Evolutionary conservation across 1,140 invertebrate species (phyloP), one percentile per base, ranked within the genome.

Genomic region (Drosophila nebulosa): DNA sequence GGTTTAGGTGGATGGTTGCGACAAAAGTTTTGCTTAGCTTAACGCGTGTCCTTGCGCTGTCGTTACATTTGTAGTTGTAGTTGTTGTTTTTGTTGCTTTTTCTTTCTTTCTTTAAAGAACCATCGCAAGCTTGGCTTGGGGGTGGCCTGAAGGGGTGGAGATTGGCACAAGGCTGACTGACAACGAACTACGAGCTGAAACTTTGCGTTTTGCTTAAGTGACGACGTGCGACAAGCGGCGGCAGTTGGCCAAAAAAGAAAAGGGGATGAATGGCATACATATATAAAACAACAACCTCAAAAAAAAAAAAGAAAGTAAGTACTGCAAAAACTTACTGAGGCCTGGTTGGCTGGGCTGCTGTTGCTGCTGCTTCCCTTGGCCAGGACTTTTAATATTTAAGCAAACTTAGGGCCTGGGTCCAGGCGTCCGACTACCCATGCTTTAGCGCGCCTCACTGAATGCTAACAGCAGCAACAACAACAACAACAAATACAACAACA

Each of bases 131-230:
- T 46, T 46, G 39, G 39, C 10, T 6, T 10, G 7, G 39, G 16
- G 21, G 21, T 3, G 30, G 30, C 9, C 4, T 24, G 21, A 55
- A 52, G 39, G 12, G 2, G 5, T 46, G 56, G 35, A 32, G 56
- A 53, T 61, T 64, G 62, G 27, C 39, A 53, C 51, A 24, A 26
- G 52, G n/a, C 62, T 66, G 71, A 74, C 63, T 66, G 71, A 74
- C 70, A 63, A 71, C 64, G 59, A 51, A 58, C 72, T 68, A 64
- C 64, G 57, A 62, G 73, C 39, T 52, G 53, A 86, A 85, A 85
- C 81, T 85, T 85, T 85, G 61, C 69, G 81, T 85, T 85, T 86
- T 81, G 81, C 81, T 79, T 86, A 86, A 86, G 81, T 86, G 81
- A 85, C 81, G 81, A 85, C 81, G 81, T 85, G 81, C 78, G 78